Conservation (phyloP, 2,888 invertebrate genomes). For the Machimus rusticus region DNA sequence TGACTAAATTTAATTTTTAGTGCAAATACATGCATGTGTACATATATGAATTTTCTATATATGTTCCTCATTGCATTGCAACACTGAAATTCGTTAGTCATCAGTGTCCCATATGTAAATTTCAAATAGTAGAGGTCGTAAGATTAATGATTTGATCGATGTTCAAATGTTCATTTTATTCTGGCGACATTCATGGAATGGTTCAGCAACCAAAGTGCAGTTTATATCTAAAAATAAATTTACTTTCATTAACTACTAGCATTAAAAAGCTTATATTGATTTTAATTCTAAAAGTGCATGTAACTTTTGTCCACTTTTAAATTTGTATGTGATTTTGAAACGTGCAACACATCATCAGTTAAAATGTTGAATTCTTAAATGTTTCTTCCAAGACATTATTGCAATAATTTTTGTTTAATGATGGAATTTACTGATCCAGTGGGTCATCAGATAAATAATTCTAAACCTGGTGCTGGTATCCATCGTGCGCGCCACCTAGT, state of each 20-base stretch:
- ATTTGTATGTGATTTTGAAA: too few species aligned
- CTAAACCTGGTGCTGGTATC: neutral
- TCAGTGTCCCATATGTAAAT: neutral
- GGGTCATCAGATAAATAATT: neutral
- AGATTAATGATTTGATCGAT: neutral
- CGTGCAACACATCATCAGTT: too few species aligned
- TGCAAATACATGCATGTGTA: neutral
- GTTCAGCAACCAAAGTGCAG: too few species aligned
- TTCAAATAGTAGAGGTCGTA: neutral
- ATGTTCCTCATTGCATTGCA: neutral
- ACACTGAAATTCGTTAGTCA: neutral
- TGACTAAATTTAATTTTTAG: neutral
- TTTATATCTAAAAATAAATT: too few species aligned
- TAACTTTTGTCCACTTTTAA: too few species aligned
- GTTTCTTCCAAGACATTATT: too few species aligned
- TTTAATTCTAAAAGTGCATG: too few species aligned
- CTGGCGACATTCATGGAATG: neutral
- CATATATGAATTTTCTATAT: neutral
- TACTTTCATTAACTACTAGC: too few species aligned
- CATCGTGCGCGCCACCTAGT: neutral
- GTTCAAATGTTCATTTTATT: neutral
- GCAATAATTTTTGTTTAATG: neutral
- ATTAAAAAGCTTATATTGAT: too few species aligned
- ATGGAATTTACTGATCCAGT: neutral
- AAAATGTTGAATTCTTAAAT: too few species aligned